phyloP scores from a whole-genome alignment of 2,888 invertebrate species.

The Opisthograptis luteolata region DNA sequence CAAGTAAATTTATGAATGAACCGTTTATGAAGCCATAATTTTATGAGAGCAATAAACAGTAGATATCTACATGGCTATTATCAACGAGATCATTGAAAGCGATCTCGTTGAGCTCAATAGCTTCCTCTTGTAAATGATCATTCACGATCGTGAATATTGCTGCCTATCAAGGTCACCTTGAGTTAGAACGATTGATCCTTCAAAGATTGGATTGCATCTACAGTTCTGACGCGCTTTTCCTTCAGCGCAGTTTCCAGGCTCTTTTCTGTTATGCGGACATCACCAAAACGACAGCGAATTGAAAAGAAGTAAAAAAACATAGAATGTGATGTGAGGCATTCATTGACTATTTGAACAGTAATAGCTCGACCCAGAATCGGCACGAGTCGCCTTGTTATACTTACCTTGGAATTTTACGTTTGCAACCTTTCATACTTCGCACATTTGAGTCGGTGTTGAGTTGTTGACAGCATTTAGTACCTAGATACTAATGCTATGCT shows the following conservation, averaged over 20 bases:
- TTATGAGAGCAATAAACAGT: conserved; percentile 16
- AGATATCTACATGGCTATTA: too few species aligned
- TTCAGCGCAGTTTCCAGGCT: background rate
- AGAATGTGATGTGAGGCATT: conserved; percentile 31
- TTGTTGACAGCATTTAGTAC: conserved; percentile 48
- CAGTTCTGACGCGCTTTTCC: conserved; percentile 4
- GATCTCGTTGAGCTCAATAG: conserved; percentile 55
- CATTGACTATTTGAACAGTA: conserved; percentile 36
- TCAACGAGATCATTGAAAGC: conserved; percentile 46
- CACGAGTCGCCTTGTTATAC: conserved; percentile 42
- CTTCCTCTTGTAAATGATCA: conserved; percentile 44
- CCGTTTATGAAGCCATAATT: conserved; percentile 2
- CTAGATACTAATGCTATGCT: too few species aligned
- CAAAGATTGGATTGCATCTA: conserved; percentile 15
- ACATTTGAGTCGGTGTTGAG: conserved; percentile 45
- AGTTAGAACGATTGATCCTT: conserved; percentile 28
- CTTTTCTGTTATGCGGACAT: conserved; percentile 10
- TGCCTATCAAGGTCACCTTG: conserved; percentile 40
- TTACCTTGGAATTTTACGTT: conserved; percentile 45
- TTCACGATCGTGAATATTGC: conserved; percentile 38
- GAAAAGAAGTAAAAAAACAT: conserved; percentile 46
- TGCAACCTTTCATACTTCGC: conserved; percentile 49
- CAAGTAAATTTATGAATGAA: conserved; percentile 3
- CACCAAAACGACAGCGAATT: conserved; percentile 8
- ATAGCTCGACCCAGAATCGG: conserved; percentile 39